Evolutionary conservation across 2,888 invertebrate genomes (phyloP).

Genomic region (Drosophila meridionalis): DNA sequence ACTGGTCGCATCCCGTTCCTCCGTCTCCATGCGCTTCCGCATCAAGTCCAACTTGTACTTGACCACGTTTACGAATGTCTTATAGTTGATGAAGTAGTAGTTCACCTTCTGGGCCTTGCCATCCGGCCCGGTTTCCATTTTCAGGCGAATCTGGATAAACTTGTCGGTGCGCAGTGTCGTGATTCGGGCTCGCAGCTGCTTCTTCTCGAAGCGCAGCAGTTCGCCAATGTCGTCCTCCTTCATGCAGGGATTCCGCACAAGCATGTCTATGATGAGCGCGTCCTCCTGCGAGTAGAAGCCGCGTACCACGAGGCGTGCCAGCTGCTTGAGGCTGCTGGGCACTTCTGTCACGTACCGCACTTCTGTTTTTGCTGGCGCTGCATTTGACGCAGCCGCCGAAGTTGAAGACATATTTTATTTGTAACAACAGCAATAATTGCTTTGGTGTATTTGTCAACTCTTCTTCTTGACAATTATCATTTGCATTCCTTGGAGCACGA

Average conservation of each 20-base stretch:
- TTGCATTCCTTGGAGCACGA: conserved; percentile 5
- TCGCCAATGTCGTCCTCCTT: conserved; percentile 96
- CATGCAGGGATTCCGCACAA: conserved; percentile 96
- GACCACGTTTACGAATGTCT: conserved; percentile 98
- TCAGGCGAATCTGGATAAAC: conserved; percentile 95
- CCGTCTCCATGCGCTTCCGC: conserved; percentile 97
- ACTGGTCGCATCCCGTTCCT: conserved; percentile 97
- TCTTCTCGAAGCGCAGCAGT: conserved; percentile 95
- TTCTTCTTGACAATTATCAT: conserved; percentile 22
- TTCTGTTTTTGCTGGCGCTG: conserved; percentile 86
- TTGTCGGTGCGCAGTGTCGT: conserved; percentile 95
- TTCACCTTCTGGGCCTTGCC: conserved; percentile 98
- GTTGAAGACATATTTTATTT: conserved; percentile 61
- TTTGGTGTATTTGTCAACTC: conserved; percentile 11
- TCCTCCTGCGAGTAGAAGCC: conserved; percentile 98
- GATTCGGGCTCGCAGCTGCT: conserved; percentile 95
- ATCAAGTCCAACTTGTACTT: conserved; percentile 98
- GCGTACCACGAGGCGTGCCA: conserved; percentile 95
- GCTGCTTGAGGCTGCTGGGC: conserved; percentile 95
- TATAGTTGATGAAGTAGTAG: conserved; percentile 99
- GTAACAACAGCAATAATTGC: conserved; percentile 6
- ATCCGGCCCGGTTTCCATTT: conserved; percentile 97
- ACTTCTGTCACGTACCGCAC: conserved; percentile 94
- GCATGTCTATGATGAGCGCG: conserved; percentile 96
- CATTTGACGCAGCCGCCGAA: conserved; percentile 65